Evolutionary conservation across 2,113 vertebrate genomes (phyloP), one percentile per base, ranked within the genome.

Genomic region (Myrmecophaga tridactyla): DNA sequence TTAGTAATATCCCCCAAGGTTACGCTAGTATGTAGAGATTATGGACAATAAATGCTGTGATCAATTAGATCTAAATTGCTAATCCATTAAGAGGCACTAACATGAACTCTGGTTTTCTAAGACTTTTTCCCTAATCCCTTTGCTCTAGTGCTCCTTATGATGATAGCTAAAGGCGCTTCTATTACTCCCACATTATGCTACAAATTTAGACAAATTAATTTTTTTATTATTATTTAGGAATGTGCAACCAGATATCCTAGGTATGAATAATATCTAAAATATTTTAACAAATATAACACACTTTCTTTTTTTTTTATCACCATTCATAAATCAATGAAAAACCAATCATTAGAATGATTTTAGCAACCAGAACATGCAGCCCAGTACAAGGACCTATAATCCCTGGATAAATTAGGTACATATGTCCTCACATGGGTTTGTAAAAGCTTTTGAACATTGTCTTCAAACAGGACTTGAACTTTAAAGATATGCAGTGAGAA

Each of bases 1-100:
- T 98, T 96, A 97, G 96, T 96, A 97, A 94, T 94, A 90, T 98
- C 97, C 96, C 97, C 96, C 75, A 96, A 98, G 97, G 92, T 96
- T 92, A 25, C 92, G 94, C 73, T 63, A 67, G 94, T 76, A 96
- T 95, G 90, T 72, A 87, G 96, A 98, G 97, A 98, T 98, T 98
- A 97, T 96, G 93, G 93, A 96, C 97, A 98, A 97, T 98, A 98
- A 98, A 98, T 95, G 97, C 96, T 89, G 88, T 83, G 97, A 98
- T 98, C 98, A 97, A 97, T 98, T 97, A 97, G 94, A 97, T 97
- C 95, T 96, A 95, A 96, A 97, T 97, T 97, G 96, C 97, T 97
- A 92, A 96, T 84, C 97, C 96, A 94, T 98, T 96, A 90, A 96
- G 91, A 95, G 97, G 78, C 93, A 90, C 90, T 98, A 98, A 97